Base-by-base conservation (phyloP, 2,888 invertebrate species). In the Megamerina dolium region DNA sequence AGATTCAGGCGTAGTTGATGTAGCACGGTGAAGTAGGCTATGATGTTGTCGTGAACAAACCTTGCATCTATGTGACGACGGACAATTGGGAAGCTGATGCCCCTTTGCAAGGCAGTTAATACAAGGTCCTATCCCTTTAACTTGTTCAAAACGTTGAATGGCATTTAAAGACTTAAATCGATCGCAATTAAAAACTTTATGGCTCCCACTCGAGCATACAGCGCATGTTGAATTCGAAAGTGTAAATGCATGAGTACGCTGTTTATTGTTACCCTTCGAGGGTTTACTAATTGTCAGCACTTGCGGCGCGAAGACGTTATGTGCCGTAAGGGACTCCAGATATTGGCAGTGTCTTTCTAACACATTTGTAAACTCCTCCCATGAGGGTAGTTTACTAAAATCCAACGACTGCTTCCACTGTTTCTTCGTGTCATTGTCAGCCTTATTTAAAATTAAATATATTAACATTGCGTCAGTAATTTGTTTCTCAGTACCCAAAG, bases 381-480 rank as follows among this genome's bases (percentile, higher is more conserved):
- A 31, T 13, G 31, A 13, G 3, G 31, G 3, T 6, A 31, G 6
- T 6, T 14, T 6, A 16, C 32, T 39, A 21, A 32, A 32, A 5
- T 38, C 38, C 21, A 38, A 31, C 4, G 38, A 38, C 16, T 36
- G 23, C 26, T 23, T 36, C 23, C 36, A 36, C 23, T 36, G 21
- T 14, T 17, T n/a, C 9, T 36, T 30, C 3, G 32, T 21, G n/a
- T 32, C 18, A 14, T 39, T 32, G n/a, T 39, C 39, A 13, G 31
- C 21, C 29, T 39, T 32, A 16, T 32, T 21, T 14, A 32, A 17
- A 21, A 39, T 35, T 16, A 50, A 32, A 27, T 46, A 41, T 17
- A 48, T 48, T 12, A 50, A 20, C 42, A 50, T 46, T 5, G 41
- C 47, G 10, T 44, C 29, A 14, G 38, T 23, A 20, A 48, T 41